Percentiles rank a stretch among this genome's conserved stretches.
Evolutionary conservation across 2,888 invertebrate genomes (phyloP).

Genomic region (Mechanitis messenoides): DNA sequence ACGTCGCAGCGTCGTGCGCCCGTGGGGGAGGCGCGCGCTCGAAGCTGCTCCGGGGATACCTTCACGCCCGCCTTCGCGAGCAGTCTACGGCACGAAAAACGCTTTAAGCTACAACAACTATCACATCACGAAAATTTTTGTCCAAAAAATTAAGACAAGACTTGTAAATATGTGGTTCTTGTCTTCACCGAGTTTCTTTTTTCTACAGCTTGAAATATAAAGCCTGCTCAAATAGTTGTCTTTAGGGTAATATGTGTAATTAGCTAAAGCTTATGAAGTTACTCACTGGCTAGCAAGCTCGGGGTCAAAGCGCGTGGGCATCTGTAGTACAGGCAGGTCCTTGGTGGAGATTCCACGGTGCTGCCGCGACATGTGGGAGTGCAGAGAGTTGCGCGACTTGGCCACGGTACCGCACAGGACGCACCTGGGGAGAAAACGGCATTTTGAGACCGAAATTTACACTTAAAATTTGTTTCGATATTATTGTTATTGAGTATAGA

Average conservation of each 20-base stretch:
- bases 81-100: constrained; percentile 63
- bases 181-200: too few species aligned
- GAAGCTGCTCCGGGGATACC: constrained; percentile 87
- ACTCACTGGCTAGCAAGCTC: constrained; percentile 87
- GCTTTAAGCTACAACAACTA: not conserved
- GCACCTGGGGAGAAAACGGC: constrained; percentile 72
- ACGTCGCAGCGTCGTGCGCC: constrained; percentile 86
- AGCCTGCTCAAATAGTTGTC: too few species aligned
- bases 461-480: too few species aligned
- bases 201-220: too few species aligned
- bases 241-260: too few species aligned
- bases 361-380: constrained; percentile 95
- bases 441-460: too few species aligned
- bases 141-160: too few species aligned
- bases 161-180: too few species aligned
- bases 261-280: too few species aligned
- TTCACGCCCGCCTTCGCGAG: constrained; percentile 93
- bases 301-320: constrained; percentile 95
- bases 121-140: too few species aligned
- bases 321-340: constrained; percentile 92
- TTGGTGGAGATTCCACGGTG: constrained; percentile 95
- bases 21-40: constrained; percentile 91
- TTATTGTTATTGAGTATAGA: too few species aligned
- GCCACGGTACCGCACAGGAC: constrained; percentile 95
- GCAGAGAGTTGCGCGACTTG: constrained; percentile 92